Base-by-base conservation (phyloP, 2,113 vertebrate genomes). In the Prietella phreatophila region DNA sequence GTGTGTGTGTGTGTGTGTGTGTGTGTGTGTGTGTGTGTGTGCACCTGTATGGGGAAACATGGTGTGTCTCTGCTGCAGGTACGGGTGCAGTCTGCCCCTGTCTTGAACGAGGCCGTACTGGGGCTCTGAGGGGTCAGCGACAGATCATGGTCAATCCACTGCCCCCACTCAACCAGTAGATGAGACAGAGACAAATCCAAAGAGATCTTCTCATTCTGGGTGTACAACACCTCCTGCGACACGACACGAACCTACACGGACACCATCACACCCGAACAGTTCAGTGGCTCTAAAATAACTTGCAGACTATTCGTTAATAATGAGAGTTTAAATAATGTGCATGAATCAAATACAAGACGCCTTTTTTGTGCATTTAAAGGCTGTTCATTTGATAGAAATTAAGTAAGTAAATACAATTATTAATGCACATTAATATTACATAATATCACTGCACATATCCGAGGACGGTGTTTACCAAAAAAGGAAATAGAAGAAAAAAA, bases 141-240 rank as follows among this genome's bases (percentile, higher is more conserved):
- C 83, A 96, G 30, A 83, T 96, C 95, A 4, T 96, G 95, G 89
- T 96, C 96, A 33, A 96, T 94, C 95, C 96, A 96, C 92, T 96
- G 95, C 67, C 95, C 95, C 96, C 96, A 96, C 87, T 96, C 96
- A 53, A 96, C 96, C 91, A 96, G 89, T 90, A 96, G 88, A 88
- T 95, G 95, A 71, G 95, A 95, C 86, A 96, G 92, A 22, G 92
- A 91, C 14, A 90, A 90, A 91, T 96, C 95, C 90, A 93, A 88
- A 47, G 95, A 96, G 90, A 96, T 95, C 89, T 96, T 93, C 84
- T 94, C 93, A 8, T 96, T 96, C 87, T 92, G 92, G 36, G 95
- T 96, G 91, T 94, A 94, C 85, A 96, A 91, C 80, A 96, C 93
- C 65, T 94, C 92, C 80, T 95, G 95, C 0, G 96, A 96, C 86